Evolutionary conservation across 2,797 vertebrate genomes (phyloP).

Genomic region (Tangara arthus): DNA sequence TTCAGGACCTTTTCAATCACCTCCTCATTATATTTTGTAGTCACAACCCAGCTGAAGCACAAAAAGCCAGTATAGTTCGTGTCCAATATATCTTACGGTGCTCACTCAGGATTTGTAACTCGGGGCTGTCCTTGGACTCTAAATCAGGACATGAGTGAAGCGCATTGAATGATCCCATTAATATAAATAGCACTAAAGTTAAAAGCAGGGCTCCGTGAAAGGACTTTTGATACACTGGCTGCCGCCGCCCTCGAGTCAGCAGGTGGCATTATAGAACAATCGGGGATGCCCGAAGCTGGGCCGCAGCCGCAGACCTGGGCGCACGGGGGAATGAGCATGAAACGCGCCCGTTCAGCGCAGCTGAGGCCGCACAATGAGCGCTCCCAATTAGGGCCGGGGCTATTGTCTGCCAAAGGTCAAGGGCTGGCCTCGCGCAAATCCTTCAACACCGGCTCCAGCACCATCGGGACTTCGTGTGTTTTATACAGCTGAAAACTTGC

Average conservation of each 20-base stretch:
- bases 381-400: slow-evolving; percentile 36
- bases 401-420: slow-evolving; percentile 64
- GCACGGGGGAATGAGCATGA: slow-evolving; percentile 33
- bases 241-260: slow-evolving; percentile 45
- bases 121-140: slow-evolving; percentile 23
- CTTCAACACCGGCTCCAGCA: slow-evolving; percentile 13
- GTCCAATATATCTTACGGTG: not conserved
- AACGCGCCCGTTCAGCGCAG: not conserved
- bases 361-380: slow-evolving; percentile 29
- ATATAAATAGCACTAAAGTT: slow-evolving; percentile 55
- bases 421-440: slow-evolving; percentile 54
- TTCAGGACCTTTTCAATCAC: not conserved
- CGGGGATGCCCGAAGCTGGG: not conserved
- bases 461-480: slow-evolving; percentile 1
- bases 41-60: not conserved
- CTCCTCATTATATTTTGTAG: not conserved
- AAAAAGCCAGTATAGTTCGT: not conserved
- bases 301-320: slow-evolving; percentile 22
- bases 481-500: not conserved
- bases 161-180: slow-evolving; percentile 45
- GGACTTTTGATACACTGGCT: slow-evolving; percentile 37
- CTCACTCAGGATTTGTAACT: slow-evolving; percentile 35
- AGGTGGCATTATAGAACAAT: slow-evolving; percentile 67
- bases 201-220: slow-evolving; percentile 50
- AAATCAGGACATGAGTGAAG: slow-evolving; percentile 49